Base-by-base conservation (phyloP, 2,888 invertebrate species). In the Eupithecia abbreviata region DNA sequence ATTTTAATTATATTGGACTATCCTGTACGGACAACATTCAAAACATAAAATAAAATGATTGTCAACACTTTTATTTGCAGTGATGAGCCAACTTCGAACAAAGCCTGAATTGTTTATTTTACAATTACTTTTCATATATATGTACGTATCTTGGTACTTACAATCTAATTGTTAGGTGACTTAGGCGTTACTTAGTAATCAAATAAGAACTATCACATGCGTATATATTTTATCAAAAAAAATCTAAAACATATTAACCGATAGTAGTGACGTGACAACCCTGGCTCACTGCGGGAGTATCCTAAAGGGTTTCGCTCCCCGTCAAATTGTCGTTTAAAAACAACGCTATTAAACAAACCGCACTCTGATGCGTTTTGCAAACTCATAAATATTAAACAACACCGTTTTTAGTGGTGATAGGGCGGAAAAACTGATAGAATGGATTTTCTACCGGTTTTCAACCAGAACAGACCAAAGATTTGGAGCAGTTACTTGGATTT, bases 291-390 rank as follows among this genome's bases (percentile, higher is more conserved):
- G 87, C 87, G 83, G 84, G n/a, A n/a, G 85, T 92, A 88, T 94
- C 94, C 94, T 92, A 93, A 94, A 92, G 92, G 92, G 91, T 91
- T 91, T 88, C 88, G 83, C 84, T 88, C 88, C 87, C 87, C 90
- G 87, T 87, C 91, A 89, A 92, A 93, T 93, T 91, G 91, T 90
- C 93, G 93, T 91, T 94, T 94, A 93, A 94, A 94, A 94, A 94
- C 94, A 94, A 93, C 91, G 90, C 88, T 90, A 94, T 94, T 94
- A 94, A 93, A 92, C 93, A 92, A 93, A 93, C 94, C 93, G 91
- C 93, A 87, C 87, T 86, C 88, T 92, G 94, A 94, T 93, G 91
- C 93, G 92, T 91, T 93, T 93, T 92, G 89, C 89, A 88, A 90
- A 89, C 91, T 92, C 93, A 94, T 94, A 93, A 93, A 94, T 94